Percentiles rank a stretch among this genome's conserved stretches.
Evolutionary conservation across 2,888 invertebrate genomes (phyloP).

Genomic region (Clivina fossor): DNA sequence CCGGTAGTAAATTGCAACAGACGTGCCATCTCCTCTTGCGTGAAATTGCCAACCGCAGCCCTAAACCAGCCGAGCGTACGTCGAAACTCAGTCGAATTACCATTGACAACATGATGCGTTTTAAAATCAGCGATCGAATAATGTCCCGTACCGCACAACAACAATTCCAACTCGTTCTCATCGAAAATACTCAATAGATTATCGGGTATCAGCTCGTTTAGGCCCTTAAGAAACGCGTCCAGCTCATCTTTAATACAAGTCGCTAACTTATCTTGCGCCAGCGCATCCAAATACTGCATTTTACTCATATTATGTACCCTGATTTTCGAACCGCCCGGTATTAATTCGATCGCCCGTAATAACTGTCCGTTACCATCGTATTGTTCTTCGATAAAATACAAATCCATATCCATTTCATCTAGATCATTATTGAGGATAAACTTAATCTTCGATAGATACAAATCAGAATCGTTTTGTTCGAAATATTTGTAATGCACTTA

Average conservation of each 20-base stretch:
- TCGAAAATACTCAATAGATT: conserved; percentile 92
- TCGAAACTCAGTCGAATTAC: conserved; percentile 78
- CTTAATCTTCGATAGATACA: conserved; percentile 90
- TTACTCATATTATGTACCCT: conserved; percentile 75
- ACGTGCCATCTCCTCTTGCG: conserved; percentile 89
- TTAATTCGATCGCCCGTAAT: conserved; percentile 75
- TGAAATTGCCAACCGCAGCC: conserved; percentile 86
- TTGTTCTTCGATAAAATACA: conserved; percentile 88
- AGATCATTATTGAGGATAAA: conserved; percentile 90
- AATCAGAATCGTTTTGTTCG: conserved; percentile 93
- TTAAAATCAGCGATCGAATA: conserved; percentile 89
- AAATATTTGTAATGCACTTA: conserved; percentile 94
- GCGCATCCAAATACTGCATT: conserved; percentile 80
- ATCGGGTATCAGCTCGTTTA: conserved; percentile 89
- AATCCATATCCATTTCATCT: conserved; percentile 75
- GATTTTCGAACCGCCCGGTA: conserved; percentile 78
- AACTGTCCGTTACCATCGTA: conserved; percentile 79
- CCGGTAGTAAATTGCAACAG: conserved; percentile 92
- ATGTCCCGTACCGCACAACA: conserved; percentile 91
- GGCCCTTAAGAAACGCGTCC: conserved; percentile 85
- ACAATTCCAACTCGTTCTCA: conserved; percentile 91
- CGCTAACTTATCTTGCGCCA: conserved; percentile 86
- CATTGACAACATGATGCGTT: conserved; percentile 83
- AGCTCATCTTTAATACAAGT: conserved; percentile 80
- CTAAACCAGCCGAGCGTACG: conserved; percentile 88